Base-by-base conservation (phyloP, 2,113 vertebrate genomes). In the Sinocyclocheilus maitianheensis region DNA sequence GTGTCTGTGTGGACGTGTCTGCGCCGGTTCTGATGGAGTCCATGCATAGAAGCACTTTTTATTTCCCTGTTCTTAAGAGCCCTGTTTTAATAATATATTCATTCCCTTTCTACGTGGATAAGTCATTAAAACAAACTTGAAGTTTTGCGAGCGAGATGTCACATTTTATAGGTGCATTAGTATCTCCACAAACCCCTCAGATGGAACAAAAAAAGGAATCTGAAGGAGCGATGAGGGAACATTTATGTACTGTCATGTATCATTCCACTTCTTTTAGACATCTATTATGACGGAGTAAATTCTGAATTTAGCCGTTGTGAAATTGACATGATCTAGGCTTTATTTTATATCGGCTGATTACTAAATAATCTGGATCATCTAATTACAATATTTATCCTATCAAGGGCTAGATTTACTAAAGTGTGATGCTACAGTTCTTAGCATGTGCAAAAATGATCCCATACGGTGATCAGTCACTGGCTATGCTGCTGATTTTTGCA, bases 41-140 rank as follows among this genome's bases (percentile, higher is more conserved):
- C 90, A 94, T 85, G 90, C 91, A 93, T 93, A 84, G 7, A 92
- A 94, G 94, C 95, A 95, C 94, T 95, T 95, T 95, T 91, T 93
- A 88, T 83, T 86, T 89, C 76, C 87, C 74, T 87, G 65, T 84
- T 74, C 86, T 81, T 69, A 78, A 48, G 88, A 34, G 83, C 83
- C 82, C 87, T 53, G 78, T 86, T 93, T 92, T 90, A 89, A 78
- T 89, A 88, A 65, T 89, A 51, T 88, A 88, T 85, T 60, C 81
- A 90, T 85, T 91, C 88, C 79, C 81, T 89, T 85, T 84, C 69
- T 83, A 88, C 53, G 77, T 91, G 87, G 83, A 85, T 37, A 87
- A 86, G 88, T 90, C 81, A 89, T 51, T 78, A 72, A 89, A 85
- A 86, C 67, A 88, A 90, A 90, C 82, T 76, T 87, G 82, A 90